These are phyloP conservation scores for Pempheris klunzingeri DNA, from an alignment of 2,797 vertebrate genomes.

Conservation along the genomic window DNA sequence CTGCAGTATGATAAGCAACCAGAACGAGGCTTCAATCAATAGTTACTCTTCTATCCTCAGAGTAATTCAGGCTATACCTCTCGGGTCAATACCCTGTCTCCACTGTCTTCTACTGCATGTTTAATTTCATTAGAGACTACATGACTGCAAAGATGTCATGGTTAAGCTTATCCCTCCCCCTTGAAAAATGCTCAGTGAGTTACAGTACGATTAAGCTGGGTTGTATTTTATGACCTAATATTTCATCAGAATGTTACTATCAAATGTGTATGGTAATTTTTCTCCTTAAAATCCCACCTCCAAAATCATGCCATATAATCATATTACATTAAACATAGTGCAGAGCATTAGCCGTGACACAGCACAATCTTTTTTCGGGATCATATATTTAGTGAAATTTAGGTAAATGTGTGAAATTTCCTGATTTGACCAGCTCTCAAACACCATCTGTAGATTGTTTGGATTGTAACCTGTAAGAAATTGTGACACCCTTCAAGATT, in stretches of 20 bases:
- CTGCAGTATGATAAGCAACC: not conserved
- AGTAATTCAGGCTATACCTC: constrained; percentile 5
- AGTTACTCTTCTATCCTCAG: constrained; percentile 19
- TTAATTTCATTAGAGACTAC: constrained; percentile 10
- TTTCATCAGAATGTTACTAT: not conserved
- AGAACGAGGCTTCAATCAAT: constrained; percentile 34
- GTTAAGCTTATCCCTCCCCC: not conserved
- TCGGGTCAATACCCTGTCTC: constrained; percentile 2
- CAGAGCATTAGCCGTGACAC: not conserved
- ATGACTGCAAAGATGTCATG: not conserved
- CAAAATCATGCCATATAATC: not conserved
- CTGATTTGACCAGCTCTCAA: not conserved
- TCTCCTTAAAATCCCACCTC: not conserved
- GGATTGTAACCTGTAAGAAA: not conserved
- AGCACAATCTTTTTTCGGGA: not conserved
- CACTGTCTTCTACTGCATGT: not conserved
- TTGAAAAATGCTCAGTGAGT: not conserved
- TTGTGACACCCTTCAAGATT: constrained; percentile 18
- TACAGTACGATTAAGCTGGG: not conserved
- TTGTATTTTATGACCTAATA: not conserved
- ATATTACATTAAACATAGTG: not conserved
- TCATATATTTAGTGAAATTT: not conserved
- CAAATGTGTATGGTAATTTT: not conserved
- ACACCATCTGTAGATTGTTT: not conserved
- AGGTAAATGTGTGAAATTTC: not conserved